Evolutionary conservation across 2,888 invertebrate genomes (phyloP).

Genomic region (Heliconius ismenius): DNA sequence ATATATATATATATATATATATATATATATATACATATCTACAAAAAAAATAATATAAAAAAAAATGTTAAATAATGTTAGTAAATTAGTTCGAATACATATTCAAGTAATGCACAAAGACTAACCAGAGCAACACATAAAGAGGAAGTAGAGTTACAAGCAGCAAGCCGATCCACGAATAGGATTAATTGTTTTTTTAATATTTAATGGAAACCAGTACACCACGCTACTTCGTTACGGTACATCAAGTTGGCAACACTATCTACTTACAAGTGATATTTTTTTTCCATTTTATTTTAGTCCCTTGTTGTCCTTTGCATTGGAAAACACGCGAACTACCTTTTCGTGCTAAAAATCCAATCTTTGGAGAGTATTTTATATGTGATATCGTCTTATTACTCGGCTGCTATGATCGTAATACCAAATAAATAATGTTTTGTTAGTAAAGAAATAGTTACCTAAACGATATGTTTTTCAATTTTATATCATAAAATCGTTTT

Average conservation of each 20-base stretch:
- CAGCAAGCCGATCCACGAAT: slow-evolving; percentile 54
- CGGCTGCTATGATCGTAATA: slow-evolving; percentile 69
- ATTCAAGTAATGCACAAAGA: slow-evolving; percentile 57
- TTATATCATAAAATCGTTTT: slow-evolving; percentile 38
- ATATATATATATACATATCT: slow-evolving; percentile 34
- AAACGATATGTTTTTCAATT: slow-evolving; percentile 64
- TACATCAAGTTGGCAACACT: slow-evolving; percentile 66
- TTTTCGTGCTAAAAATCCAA: slow-evolving; percentile 70
- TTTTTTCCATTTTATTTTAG: slow-evolving; percentile 50
- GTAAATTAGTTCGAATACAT: slow-evolving; percentile 50
- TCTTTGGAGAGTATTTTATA: slow-evolving; percentile 69
- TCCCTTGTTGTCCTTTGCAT: slow-evolving; percentile 65
- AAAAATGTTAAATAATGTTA: slow-evolving; percentile 55
- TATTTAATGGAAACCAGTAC: slow-evolving; percentile 70
- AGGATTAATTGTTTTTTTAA: slow-evolving; percentile 38
- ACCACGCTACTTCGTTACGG: slow-evolving; percentile 74
- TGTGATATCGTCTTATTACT: slow-evolving; percentile 67
- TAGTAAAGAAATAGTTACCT: slow-evolving; percentile 59
- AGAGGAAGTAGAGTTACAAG: slow-evolving; percentile 63
- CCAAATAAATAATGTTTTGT: slow-evolving; percentile 71
- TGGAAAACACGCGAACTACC: slow-evolving; percentile 55
- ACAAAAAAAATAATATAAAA: slow-evolving; percentile 30
- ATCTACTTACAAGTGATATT: slow-evolving; percentile 65
- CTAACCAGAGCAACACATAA: slow-evolving; percentile 74
- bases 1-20: slow-evolving; percentile 35